Percentiles rank a stretch among this genome's conserved stretches.
phyloP scores from a whole-genome alignment of 2,888 invertebrate species.

The Ectropis crepuscularia region DNA sequence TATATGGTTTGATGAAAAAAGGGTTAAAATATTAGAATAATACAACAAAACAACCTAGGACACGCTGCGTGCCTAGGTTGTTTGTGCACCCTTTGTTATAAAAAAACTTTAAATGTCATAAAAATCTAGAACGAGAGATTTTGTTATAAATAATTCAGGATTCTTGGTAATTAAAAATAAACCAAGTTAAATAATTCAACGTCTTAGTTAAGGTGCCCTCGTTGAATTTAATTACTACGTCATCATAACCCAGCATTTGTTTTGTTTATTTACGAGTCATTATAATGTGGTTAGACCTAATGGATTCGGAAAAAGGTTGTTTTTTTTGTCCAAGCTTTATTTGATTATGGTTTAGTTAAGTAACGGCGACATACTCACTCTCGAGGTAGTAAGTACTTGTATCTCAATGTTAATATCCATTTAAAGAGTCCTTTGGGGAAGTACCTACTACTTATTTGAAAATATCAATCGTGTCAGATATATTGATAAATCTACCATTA shows the following conservation, averaged over 20 bases:
- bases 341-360: not conserved
- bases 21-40: too few relatives aligned
- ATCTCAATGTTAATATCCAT: too few relatives aligned
- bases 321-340: not conserved
- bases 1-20: too few relatives aligned
- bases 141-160: conserved; percentile 23
- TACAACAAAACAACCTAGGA: too few relatives aligned
- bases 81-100: not conserved
- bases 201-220: conserved; percentile 12
- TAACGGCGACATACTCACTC: too few relatives aligned
- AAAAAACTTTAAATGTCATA: not conserved
- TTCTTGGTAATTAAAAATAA: conserved; percentile 11
- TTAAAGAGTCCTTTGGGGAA: too few relatives aligned
- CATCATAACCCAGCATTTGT: not conserved
- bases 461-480: too few relatives aligned
- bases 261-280: not conserved
- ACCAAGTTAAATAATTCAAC: conserved; percentile 13
- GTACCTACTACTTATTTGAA: too few relatives aligned
- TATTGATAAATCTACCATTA: too few relatives aligned
- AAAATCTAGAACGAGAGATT: conserved; percentile 13
- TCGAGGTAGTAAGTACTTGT: too few relatives aligned
- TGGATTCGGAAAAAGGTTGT: not conserved
- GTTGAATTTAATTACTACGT: conserved; percentile 8
- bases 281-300: not conserved
- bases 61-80: too few relatives aligned